Base-by-base conservation (phyloP, 2,113 vertebrate species). In the Mesitornis unicolor region DNA sequence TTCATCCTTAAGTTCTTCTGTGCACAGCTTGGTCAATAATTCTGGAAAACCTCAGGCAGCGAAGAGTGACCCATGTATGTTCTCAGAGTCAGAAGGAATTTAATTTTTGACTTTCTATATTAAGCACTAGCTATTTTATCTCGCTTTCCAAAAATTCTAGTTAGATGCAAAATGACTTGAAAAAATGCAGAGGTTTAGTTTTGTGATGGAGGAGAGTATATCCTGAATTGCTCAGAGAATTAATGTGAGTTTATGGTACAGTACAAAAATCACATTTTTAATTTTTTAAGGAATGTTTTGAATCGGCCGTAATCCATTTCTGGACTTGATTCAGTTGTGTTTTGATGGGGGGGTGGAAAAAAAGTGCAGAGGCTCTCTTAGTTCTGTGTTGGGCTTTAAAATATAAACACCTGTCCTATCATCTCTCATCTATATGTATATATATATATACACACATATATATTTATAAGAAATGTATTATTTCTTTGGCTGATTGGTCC, bases 21-120 rank as follows among this genome's bases (percentile, higher is more conserved):
- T 89, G 78, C 91, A 96, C 89, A 83, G 84, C 94, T 96, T 97
- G 93, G 94, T 93, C 96, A 94, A 70, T 95, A 95, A 89, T 94
- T 97, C 96, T 97, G 96, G 96, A 96, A 97, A 98, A 95, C 90
- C 89, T 97, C 94, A 96, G 92, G 86, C 94, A 87, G 97, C 92
- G 95, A 94, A 96, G 96, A 94, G 96, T 84, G 81, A 91, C 67
- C 94, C 69, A 1, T 94, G 87, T 93, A 82, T 94, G 67, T 95
- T 86, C 79, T 94, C 86, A 94, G 53, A 96, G 47, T 95, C 84
- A 96, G 92, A 95, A 95, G 93, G 96, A 95, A 83, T 97, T 97
- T 93, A 95, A 92, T 95, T 95, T 83, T 96, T 95, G 40, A 86
- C 76, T 95, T 88, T 95, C 95, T 98, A 84, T 89, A 89, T 90